Evolutionary conservation across 2,888 invertebrate genomes (phyloP), one percentile per base, ranked within the genome.

Genomic region (Epistrophe eligans): DNA sequence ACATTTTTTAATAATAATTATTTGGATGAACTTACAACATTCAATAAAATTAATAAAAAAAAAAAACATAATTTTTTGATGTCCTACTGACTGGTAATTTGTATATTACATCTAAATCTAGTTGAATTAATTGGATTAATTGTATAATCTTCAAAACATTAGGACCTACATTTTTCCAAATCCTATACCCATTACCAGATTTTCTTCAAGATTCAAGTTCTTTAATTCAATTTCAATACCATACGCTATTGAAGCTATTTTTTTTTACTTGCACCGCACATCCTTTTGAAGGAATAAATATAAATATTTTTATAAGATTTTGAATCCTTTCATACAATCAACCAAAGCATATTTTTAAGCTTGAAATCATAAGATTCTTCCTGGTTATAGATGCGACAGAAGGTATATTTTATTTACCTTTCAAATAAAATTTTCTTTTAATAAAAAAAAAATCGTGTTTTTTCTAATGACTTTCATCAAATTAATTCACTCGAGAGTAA

Each of bases 401-500:
- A 24, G 3, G 24, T 24, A 24, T 24, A 4, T 13, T 9, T n/a
- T 40, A 40, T 19, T 38, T 28, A 60, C n/a, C 57, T 77, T 52
- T 60, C 45, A 28, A 62, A 71, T 72, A 13, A 58, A 24, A 60
- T n/a, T 45, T 48, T 45, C 9, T 45, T 67, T 62, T 38, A 11
- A 58, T 32, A 9, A 9, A 17, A 24, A 17, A 24, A 66, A n/a
- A 40, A 24, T 45, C 50, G 19, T 52, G 24, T 48, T 57, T 66
- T 57, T 57, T 32, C 28, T 77, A 64, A 74, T 17, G 57, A 77
- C 72, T 77, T 57, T 67, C 58, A 81, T 84, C 72, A 81, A 84
- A 84, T 84, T 84, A 81, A 84, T 81, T 81, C 77, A 81, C 77
- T 84, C 66, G 24, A 77, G 62, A 74, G 70, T 13, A 43, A 83